Base-by-base conservation (phyloP, 37 sponge, comb jelly and placozoan species). In the Theonella swinhoei region DNA sequence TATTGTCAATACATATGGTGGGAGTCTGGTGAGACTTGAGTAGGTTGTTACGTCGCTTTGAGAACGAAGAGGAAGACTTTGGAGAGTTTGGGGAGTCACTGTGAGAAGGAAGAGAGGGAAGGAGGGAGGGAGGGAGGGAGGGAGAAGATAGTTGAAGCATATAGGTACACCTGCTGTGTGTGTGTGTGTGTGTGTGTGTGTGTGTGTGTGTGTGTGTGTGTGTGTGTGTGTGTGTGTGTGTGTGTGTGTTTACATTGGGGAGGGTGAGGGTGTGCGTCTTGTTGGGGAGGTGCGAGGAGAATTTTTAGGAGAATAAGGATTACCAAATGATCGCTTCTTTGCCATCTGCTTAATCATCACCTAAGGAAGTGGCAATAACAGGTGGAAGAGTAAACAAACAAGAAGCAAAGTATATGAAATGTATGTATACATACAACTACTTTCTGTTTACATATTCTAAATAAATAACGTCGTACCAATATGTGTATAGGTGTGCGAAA, bases 331-430 rank as follows among this genome's bases (percentile, higher is more conserved):
- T 34, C 78, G 70, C 47, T 78, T 69, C 77, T 83, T 85, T 3
- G 94, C 94, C 94, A 93, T 93, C 58, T 89, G 81, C 70, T 89
- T 89, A 37, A 93, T 89, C 90, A 93, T 83, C 0, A 83, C 79
- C 94, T 93, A 7, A 8, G 63, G 47, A 9, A n/a, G n/a, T n/a
- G n/a, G n/a, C n/a, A n/a, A n/a, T 26, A 0, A 36, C 31, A 54
- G 32, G 37, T 39, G 30, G 17, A 47, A 30, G 41, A 74, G 35
- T 31, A 31, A 59, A 20, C 31, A 43, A 61, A 31, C 4, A 76
- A 31, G 17, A 59, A 34, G 23, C 11, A 31, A 22, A 20, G n/a
- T n/a, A n/a, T n/a, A n/a, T n/a, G n/a, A n/a, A n/a, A n/a, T n/a
- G n/a, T n/a, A n/a, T n/a, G n/a, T n/a, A n/a, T n/a, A n/a, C n/a